Evolutionary conservation across 1,140 invertebrate species (phyloP).

Genomic region (Temnothorax longispinosus): DNA sequence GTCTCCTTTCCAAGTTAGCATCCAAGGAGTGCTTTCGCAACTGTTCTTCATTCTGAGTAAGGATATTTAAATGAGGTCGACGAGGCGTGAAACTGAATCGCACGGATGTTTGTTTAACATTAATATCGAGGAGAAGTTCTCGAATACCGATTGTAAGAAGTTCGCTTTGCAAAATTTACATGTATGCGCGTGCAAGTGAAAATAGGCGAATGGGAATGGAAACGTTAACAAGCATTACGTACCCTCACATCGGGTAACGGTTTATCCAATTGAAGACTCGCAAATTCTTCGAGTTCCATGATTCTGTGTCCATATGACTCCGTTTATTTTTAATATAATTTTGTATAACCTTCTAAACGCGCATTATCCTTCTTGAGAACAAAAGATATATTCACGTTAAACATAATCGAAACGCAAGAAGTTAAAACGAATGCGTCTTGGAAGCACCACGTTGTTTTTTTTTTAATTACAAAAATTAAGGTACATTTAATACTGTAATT

Average conservation of each 20-base stretch:
- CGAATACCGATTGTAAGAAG: too few relatives aligned
- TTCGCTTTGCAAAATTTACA: not conserved
- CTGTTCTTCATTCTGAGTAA: constrained; percentile 77
- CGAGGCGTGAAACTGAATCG: not conserved
- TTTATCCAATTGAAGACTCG: constrained; percentile 78
- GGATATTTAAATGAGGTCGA: constrained; percentile 39
- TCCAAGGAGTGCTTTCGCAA: constrained; percentile 77
- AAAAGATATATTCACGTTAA: constrained; percentile 37
- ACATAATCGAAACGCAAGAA: constrained; percentile 37
- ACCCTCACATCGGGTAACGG: constrained; percentile 68
- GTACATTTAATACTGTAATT: not conserved
- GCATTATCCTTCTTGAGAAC: constrained; percentile 8
- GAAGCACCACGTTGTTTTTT: too few relatives aligned
- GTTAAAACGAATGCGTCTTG: not conserved
- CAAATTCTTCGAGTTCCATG: constrained; percentile 77
- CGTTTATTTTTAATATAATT: constrained; percentile 6
- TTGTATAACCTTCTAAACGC: constrained; percentile 30
- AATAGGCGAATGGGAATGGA: not conserved
- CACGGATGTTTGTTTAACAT: not conserved
- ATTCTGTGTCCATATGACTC: not conserved
- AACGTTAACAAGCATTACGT: constrained; percentile 41
- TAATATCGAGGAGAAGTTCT: not conserved
- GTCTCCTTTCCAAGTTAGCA: constrained; percentile 72
- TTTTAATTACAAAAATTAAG: not conserved
- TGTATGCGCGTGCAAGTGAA: not conserved